Base-by-base conservation (phyloP, 2,888 invertebrate species). In the Tricholauxania praeusta region DNA sequence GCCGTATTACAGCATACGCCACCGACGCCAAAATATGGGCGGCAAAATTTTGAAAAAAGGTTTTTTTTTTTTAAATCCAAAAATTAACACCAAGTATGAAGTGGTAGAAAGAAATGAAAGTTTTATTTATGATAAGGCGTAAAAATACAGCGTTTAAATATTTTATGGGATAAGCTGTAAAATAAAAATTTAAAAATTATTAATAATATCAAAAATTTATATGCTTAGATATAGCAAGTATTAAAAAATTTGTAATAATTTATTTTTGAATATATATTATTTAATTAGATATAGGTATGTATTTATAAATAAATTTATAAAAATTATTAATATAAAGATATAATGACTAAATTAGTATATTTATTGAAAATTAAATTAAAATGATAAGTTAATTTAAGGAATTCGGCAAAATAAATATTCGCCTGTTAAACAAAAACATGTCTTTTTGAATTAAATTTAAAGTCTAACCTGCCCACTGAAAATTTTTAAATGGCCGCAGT, bases 391-490 rank as follows among this genome's bases (percentile, higher is more conserved):
- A 87, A 82, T 82, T 78, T 88, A 90, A 91, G 88, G 89, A 92
- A 92, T 88, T 91, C 88, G 90, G 90, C 91, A 91, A 91, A 89
- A 82, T 78, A 87, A 84, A 89, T 91, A 86, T 90, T 90, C 90
- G 90, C 89, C 90, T 93, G 92, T 93, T 93, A 92, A 93, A 88
- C 91, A 92, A 92, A 93, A 92, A 92, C 92, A 92, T 92, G 90
- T 90, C 90, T 90, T 92, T 90, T 90, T 89, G 90, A 79, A 78
- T 80, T 87, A 88, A 88, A 90, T 92, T 88, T 89, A 90, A 92
- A 93, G n/a, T n/a, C n/a, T n/a, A n/a, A n/a, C n/a, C n/a, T n/a
- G n/a, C n/a, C n/a, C n/a, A n/a, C n/a, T n/a, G n/a, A n/a, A n/a
- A n/a, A n/a, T n/a, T n/a, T n/a, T n/a, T n/a, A n/a, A n/a, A n/a